These are phyloP conservation scores for Cryptocephalus primarius DNA, from an alignment of 2,888 invertebrate species.

Conservation along the genomic window DNA sequence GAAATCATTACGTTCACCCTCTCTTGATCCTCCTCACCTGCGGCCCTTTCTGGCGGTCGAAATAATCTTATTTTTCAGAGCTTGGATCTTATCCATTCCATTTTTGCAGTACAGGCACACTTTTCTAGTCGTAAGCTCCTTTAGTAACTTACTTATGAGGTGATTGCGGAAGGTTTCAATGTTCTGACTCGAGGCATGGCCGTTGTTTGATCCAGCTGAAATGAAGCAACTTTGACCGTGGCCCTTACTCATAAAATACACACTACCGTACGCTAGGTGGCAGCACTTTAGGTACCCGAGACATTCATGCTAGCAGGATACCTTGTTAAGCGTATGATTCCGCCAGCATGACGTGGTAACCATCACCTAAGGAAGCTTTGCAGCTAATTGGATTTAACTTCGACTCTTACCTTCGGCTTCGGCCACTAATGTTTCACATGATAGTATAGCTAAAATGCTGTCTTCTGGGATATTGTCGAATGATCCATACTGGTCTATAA, in stretches of 20 bases:
- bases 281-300: no score
- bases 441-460: slow-evolving; percentile 1
- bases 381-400: no score
- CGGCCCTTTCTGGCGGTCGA: slow-evolving; percentile 17
- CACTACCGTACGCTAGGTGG: no score
- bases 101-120: slow-evolving; percentile 46
- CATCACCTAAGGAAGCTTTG: no score
- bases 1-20: not conserved
- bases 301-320: no score
- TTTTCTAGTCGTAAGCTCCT: slow-evolving; percentile 34
- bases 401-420: no score
- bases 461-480: slow-evolving; percentile 25
- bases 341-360: no score
- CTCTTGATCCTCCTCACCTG: slow-evolving; percentile 5
- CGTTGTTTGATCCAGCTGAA: no score
- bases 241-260: no score
- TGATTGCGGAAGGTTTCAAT: slow-evolving; percentile 27
- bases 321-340: no score
- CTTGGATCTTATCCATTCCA: slow-evolving; percentile 44
- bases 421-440: no score
- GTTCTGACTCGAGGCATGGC: slow-evolving; percentile 20
- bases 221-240: no score
- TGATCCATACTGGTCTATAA: slow-evolving; percentile 17
- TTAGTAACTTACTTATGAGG: slow-evolving; percentile 21
- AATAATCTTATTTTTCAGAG: slow-evolving; percentile 50